A percentile compares a stretch with the other conserved stretches of the same genome.
These are phyloP conservation scores for Trachelipus rathkii DNA, from an alignment of 1,140 invertebrate genomes.

Conservation along the genomic window DNA sequence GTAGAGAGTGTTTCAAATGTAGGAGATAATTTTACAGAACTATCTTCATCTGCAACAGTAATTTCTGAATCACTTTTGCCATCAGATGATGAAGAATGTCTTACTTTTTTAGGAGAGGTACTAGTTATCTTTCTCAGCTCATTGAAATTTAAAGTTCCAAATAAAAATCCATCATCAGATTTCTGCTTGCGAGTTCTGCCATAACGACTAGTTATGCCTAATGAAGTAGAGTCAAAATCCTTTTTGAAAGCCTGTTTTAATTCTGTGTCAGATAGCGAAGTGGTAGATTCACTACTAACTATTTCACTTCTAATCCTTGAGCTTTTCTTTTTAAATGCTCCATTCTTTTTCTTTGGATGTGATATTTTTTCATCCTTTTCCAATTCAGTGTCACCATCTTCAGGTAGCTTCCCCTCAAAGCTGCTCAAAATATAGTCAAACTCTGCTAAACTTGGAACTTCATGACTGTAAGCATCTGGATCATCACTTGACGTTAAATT, in stretches of 20 bases:
- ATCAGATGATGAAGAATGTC: slow-evolving; percentile 12
- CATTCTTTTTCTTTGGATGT: not conserved
- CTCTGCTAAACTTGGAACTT: not conserved
- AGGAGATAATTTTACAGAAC: not conserved
- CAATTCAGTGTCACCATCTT: not conserved
- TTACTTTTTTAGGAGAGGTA: slow-evolving; percentile 36
- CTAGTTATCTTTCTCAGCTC: slow-evolving; percentile 38
- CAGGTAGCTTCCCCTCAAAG: not conserved
- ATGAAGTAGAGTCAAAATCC: slow-evolving; percentile 31
- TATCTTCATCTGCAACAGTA: too few species aligned
- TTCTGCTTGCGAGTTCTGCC: slow-evolving; percentile 37
- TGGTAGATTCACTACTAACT: not conserved
- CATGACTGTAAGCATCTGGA: not conserved
- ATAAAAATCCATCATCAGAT: slow-evolving; percentile 39
- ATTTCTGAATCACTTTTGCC: slow-evolving; percentile 2
- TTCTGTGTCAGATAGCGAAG: slow-evolving; percentile 28
- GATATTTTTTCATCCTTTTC: not conserved
- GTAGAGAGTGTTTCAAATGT: not conserved
- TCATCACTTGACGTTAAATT: slow-evolving; percentile 8
- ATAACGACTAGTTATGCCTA: slow-evolving; percentile 31
- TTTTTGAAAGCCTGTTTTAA: slow-evolving; percentile 38
- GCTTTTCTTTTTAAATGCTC: not conserved
- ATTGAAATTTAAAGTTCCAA: slow-evolving; percentile 41
- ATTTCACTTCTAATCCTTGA: not conserved
- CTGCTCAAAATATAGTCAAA: slow-evolving; percentile 6